Evolutionary conservation across 2,113 vertebrate species (phyloP), one percentile per base, ranked within the genome.

Genomic region (Catharus fuscescens): DNA sequence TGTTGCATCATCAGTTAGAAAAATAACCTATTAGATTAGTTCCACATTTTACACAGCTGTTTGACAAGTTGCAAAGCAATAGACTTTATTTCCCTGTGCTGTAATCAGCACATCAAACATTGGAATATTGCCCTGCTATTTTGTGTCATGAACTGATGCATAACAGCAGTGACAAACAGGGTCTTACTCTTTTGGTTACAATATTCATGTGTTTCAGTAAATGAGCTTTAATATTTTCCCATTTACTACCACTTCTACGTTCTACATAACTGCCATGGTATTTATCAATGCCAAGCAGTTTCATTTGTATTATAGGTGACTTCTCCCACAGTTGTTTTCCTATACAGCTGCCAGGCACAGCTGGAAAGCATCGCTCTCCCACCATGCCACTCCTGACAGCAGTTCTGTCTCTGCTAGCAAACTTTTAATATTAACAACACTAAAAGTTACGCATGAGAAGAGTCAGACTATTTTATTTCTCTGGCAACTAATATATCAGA

Each of bases 1-100:
- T 47, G 40, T 20, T 15, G 3, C 44, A 45, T 79, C 38, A 86
- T 47, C 38, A 92, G 56, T 42, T 85, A 54, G 57, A 50, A 76
- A 74, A 62, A 38, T 8, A 72, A 62, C 24, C 42, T 21, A 9
- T 61, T 60, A 45, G 17, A 78, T 74, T 52, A 82, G 70, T 90
- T 97, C 96, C 94, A 97, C 64, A 71, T 86, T 67, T 93, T 28
- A 62, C 34, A 56, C 69, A 85, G 74, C 73, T 95, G 69, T 93
- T 91, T 92, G 94, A 96, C 72, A 82, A 93, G 54, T 12, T 89
- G 82, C 78, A 90, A 94, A 91, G 87, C 47, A 87, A 83, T 7
- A 90, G 91, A 90, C 32, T 82, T 91, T 40, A 88, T 93, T 96
- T 96, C 82, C 93, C 48, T 45, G 23, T 1, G 14, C 62, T 64